phyloP scores from a whole-genome alignment of 1,140 invertebrate species.

The Bemisia tabaci region DNA sequence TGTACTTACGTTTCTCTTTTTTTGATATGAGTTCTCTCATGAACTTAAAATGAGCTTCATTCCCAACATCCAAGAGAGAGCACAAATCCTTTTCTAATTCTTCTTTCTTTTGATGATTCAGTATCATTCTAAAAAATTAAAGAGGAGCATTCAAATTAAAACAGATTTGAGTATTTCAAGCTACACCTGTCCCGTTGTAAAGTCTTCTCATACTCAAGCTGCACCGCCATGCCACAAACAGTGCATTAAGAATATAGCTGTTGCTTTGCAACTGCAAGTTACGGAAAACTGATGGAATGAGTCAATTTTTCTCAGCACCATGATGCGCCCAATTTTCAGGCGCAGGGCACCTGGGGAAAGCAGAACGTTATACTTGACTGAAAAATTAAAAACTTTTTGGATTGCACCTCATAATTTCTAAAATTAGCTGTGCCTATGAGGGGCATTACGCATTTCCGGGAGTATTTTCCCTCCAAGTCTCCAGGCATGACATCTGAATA shows the following conservation, averaged over 20 bases:
- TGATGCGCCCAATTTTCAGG: neutral
- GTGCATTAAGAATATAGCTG: no score
- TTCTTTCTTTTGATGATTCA: neutral
- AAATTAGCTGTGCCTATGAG: no score
- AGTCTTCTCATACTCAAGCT: no score
- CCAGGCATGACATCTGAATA: no score
- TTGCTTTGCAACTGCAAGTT: no score
- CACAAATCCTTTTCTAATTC: neutral
- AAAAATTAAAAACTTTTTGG: neutral
- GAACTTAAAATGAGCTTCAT: neutral
- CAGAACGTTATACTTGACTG: neutral
- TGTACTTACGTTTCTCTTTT: neutral
- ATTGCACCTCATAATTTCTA: no score
- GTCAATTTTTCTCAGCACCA: neutral
- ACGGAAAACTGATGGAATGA: neutral
- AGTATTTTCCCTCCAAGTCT: no score
- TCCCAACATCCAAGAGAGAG: neutral
- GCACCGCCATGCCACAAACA: no score
- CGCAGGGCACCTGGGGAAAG: neutral
- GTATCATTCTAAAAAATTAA: neutral
- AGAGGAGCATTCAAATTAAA: neutral
- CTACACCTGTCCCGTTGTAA: neutral
- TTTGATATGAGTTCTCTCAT: neutral
- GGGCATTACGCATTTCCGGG: no score
- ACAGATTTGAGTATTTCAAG: neutral